Conservation (phyloP, 1,140 invertebrate species). For the Papilio helenus region DNA sequence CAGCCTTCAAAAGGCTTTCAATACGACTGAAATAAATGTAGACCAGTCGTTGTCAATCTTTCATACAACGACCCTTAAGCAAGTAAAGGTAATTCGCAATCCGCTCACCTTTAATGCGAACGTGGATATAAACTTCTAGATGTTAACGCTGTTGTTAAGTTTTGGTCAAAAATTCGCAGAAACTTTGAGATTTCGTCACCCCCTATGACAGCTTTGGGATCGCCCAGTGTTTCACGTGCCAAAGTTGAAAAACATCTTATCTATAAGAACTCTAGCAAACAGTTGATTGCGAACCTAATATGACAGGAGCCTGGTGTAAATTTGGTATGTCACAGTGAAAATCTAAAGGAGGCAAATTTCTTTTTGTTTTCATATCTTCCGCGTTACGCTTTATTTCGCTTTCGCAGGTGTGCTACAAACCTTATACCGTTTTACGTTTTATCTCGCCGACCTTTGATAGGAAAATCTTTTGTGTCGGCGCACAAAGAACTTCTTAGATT, state of each 20-base stretch:
- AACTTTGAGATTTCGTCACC: too few species aligned
- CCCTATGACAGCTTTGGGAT: too few species aligned
- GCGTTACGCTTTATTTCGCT: not conserved
- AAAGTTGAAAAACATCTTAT: too few species aligned
- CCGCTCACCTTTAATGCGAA: not conserved
- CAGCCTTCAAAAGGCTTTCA: constrained; percentile 13
- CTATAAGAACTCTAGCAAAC: too few species aligned
- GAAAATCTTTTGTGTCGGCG: not conserved
- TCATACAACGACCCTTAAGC: not conserved
- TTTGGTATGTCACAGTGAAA: too few species aligned
- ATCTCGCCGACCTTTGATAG: not conserved
- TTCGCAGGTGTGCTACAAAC: not conserved
- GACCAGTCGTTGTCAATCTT: not conserved
- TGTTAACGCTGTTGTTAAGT: too few species aligned
- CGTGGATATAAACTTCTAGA: too few species aligned
- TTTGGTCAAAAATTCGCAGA: too few species aligned
- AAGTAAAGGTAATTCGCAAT: not conserved
- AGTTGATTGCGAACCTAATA: too few species aligned
- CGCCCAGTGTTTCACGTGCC: too few species aligned
- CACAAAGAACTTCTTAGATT: not conserved
- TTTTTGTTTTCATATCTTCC: not conserved
- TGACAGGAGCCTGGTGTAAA: too few species aligned
- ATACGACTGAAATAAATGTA: not conserved
- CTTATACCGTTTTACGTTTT: not conserved
- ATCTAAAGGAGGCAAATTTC: too few species aligned